phyloP scores from a whole-genome alignment of 2,888 invertebrate species.

The Drosophila algonquin region DNA sequence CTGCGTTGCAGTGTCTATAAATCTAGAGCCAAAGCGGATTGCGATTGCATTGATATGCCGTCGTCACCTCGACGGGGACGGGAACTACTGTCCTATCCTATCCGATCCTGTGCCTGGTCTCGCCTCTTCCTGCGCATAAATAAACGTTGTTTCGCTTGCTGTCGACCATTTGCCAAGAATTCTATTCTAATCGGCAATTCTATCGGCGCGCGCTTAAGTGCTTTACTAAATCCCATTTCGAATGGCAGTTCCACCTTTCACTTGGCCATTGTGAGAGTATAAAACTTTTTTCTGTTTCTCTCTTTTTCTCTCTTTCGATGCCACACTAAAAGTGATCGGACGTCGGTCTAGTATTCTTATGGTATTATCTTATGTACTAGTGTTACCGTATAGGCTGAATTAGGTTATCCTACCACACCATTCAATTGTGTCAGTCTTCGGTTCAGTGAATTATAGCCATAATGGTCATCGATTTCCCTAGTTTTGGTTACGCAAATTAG shows the following conservation, averaged over 20 bases:
- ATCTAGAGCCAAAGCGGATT: slow-evolving; percentile 74
- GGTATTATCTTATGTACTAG: no score
- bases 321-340: no score
- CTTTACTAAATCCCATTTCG: slow-evolving; percentile 57
- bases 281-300: no score
- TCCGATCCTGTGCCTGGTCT: background rate
- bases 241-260: slow-evolving; percentile 52
- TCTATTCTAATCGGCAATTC: slow-evolving; percentile 30
- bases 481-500: slow-evolving; percentile 13
- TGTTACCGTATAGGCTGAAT: no score
- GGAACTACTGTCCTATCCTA: background rate
- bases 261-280: no score
- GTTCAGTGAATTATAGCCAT: slow-evolving; percentile 48
- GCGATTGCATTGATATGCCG: slow-evolving; percentile 71
- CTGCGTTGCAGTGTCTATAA: slow-evolving; percentile 59
- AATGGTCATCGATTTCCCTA: slow-evolving; percentile 10
- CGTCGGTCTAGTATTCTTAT: no score
- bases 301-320: no score
- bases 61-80: slow-evolving; percentile 24
- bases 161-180: slow-evolving; percentile 22
- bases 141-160: slow-evolving; percentile 44
- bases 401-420: no score
- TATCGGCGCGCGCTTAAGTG: slow-evolving; percentile 51
- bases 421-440: slow-evolving; percentile 35
- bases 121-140: slow-evolving; percentile 5